These are phyloP conservation scores for Tachysurus fulvidraco DNA, from an alignment of 2,113 vertebrate genomes.

Conservation along the genomic window DNA sequence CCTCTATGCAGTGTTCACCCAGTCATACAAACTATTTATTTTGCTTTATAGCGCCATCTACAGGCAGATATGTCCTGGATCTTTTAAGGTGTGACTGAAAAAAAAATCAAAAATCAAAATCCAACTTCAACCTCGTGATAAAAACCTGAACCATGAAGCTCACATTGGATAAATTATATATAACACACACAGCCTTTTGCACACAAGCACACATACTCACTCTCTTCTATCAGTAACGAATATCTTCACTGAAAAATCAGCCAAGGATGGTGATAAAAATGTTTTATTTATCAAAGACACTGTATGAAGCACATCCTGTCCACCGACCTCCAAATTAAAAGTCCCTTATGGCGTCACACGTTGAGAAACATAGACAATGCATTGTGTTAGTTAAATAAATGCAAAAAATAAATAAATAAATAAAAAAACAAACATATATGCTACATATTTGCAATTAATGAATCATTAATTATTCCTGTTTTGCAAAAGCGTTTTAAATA, in stretches of 20 bases:
- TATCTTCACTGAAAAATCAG: neutral
- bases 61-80: neutral
- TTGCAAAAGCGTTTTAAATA: too few species aligned
- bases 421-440: too few species aligned
- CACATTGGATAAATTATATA: too few species aligned
- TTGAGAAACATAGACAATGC: neutral
- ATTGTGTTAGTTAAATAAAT: neutral
- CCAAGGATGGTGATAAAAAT: neutral
- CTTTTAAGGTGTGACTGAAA: neutral
- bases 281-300: neutral
- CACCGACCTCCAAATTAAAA: conserved; percentile 4
- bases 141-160: neutral
- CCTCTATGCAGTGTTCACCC: neutral
- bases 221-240: neutral
- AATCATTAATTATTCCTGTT: neutral
- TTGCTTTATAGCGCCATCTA: neutral
- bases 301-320: neutral
- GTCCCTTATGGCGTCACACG: neutral
- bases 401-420: neutral
- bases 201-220: conserved; percentile 23
- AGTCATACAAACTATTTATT: neutral
- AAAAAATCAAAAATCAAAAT: neutral
- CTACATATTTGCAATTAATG: neutral
- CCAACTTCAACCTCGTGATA: neutral
- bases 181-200: too few species aligned